A percentile compares a stretch with the other conserved stretches of the same genome.
Conservation (phyloP, 1,140 invertebrate genomes). For the Thrips palmi region DNA sequence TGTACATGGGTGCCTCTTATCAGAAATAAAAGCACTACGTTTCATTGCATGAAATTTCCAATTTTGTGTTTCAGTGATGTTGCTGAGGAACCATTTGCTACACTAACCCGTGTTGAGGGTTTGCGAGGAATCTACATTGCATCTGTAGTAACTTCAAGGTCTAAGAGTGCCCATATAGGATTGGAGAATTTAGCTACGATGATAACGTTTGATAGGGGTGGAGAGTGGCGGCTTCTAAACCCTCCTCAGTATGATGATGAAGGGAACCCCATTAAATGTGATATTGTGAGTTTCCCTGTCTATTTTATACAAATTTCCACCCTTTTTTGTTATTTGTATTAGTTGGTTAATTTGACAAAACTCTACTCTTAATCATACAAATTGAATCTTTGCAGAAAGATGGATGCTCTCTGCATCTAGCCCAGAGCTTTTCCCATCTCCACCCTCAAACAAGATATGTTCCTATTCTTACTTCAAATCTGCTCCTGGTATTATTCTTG, state of each 20-base stretch:
- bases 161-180: slow-evolving; percentile 29
- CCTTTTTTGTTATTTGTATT: not conserved
- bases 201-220: slow-evolving; percentile 79
- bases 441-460: slow-evolving; percentile 58
- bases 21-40: not conserved
- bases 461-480: slow-evolving; percentile 72
- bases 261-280: slow-evolving; percentile 41
- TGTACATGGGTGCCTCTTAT: not conserved
- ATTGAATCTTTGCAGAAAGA: slow-evolving; percentile 20
- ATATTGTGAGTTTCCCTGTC: slow-evolving; percentile 22
- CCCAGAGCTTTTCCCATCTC: slow-evolving; percentile 64
- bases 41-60: too few species aligned
- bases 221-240: slow-evolving; percentile 54
- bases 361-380: not conserved
- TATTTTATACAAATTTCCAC: slow-evolving; percentile 3
- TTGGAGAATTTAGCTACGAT: slow-evolving; percentile 56
- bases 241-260: slow-evolving; percentile 44
- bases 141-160: slow-evolving; percentile 38
- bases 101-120: slow-evolving; percentile 73
- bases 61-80: slow-evolving; percentile 41
- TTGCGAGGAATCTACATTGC: slow-evolving; percentile 77
- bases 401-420: slow-evolving; percentile 67
- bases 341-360: not conserved
- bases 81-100: slow-evolving; percentile 65
- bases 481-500: slow-evolving; percentile 73